Base-by-base conservation (phyloP, 1,140 invertebrate species). In the Thaumatotibia leucotreta region DNA sequence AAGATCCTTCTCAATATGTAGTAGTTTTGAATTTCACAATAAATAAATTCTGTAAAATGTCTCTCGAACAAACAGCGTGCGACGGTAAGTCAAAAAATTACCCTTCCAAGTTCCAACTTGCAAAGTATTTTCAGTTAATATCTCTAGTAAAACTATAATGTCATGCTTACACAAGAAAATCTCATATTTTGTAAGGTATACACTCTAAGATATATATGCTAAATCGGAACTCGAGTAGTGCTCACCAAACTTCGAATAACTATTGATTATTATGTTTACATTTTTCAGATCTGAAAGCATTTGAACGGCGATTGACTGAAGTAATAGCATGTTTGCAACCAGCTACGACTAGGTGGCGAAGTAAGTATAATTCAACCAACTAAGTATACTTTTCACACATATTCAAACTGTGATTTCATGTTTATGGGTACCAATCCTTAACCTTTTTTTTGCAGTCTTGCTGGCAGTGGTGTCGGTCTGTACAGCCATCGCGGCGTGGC, bases 311-410 rank as follows among this genome's bases (percentile, higher is more conserved):
- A 64, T 91, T 99, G 1, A 99, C 97, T 5, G 98, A 99, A 94
- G 97, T 99, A n/a, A 98, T 99, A 84, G 94, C 95, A 73, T 97
- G 97, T 87, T 93, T 98, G 68, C 96, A 98, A 81, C 98, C 98
- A 61, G 94, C 96, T 58, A 98, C 98, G 64, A 94, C 95, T 70
- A 93, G 97, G 92, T 99, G 98, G 98, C 95, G 98, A 94, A 95
- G 97, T 98, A 93, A 92, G 92, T 92, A 67, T 63, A 33, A 70
- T 49, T 64, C 4, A 23, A 35, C 3, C 3, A 11, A n/a, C 5
- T 35, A 14, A 33, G 17, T 14, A n/a, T n/a, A n/a, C n/a, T n/a
- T n/a, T n/a, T n/a, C n/a, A n/a, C n/a, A n/a, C n/a, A n/a, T n/a
- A 58, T 27, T 5, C 23, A 23, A 5, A 23, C 17, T 23, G 9